Conservation (phyloP, 2,888 invertebrate species). For the Flabesymbios commensalis region DNA sequence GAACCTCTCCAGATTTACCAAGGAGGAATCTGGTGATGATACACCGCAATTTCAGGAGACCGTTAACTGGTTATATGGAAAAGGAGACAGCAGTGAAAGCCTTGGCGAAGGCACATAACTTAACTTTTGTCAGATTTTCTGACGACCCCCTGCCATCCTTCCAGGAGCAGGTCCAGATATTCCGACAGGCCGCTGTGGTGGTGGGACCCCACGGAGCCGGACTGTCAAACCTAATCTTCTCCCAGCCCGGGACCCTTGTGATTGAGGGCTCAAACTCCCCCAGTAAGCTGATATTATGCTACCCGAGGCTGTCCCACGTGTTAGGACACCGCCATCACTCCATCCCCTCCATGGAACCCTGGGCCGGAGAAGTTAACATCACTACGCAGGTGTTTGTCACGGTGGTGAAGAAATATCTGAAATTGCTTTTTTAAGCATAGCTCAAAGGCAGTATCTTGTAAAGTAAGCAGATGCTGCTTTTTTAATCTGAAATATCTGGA, state of each 20-base stretch:
- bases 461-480: too few relatives aligned
- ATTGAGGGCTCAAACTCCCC: constrained; percentile 36
- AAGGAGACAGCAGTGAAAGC: constrained; percentile 9
- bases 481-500: too few relatives aligned
- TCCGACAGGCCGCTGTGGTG: constrained; percentile 28
- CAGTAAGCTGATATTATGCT: constrained; percentile 38
- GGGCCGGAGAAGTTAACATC: too few relatives aligned
- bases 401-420: too few relatives aligned
- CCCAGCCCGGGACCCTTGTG: constrained; percentile 25
- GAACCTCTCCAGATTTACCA: too few relatives aligned
- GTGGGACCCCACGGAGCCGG: constrained; percentile 39
- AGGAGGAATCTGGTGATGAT: constrained; percentile 22
- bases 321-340: constrained; percentile 32
- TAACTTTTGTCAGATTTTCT: constrained; percentile 24
- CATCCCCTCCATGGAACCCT: neutral
- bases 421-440: too few relatives aligned
- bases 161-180: constrained; percentile 23
- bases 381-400: too few relatives aligned
- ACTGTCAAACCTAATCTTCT: constrained; percentile 31
- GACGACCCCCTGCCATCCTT: constrained; percentile 32
- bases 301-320: constrained; percentile 27
- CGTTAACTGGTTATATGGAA: constrained; percentile 3
- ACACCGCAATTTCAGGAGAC: constrained; percentile 14
- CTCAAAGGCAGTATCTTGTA: too few relatives aligned
- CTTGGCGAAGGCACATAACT: constrained; percentile 10